Conservation (phyloP, 2,797 vertebrate genomes). For the Taenioides sp. region DNA sequence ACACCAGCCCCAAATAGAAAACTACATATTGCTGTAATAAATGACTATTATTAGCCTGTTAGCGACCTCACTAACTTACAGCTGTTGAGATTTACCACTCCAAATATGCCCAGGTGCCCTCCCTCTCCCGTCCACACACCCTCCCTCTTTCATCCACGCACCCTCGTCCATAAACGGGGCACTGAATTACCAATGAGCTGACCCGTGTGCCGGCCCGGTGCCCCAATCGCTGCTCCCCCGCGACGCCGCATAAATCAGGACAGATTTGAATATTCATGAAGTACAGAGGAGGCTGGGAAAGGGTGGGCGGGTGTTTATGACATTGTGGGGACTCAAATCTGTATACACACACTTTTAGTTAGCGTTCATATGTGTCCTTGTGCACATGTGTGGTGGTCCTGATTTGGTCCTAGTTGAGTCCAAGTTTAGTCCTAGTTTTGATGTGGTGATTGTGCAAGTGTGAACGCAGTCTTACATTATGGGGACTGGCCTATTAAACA, state of each 20-base stretch:
- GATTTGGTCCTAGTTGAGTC: no score
- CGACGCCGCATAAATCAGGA: constrained; percentile 75
- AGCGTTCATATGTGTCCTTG: no score
- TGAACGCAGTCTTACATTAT: no score
- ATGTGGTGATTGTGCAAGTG: no score
- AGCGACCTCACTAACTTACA: constrained; percentile 46
- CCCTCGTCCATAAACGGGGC: constrained; percentile 68
- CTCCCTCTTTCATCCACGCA: constrained; percentile 46
- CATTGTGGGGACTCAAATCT: not conserved
- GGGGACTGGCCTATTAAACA: no score
- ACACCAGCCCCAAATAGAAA: not conserved
- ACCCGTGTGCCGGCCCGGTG: constrained; percentile 75
- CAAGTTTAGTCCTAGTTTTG: no score
- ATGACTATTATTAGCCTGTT: constrained; percentile 66
- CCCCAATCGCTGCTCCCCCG: constrained; percentile 67
- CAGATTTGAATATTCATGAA: constrained; percentile 82
- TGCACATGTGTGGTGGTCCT: no score
- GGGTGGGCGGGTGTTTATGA: constrained; percentile 44
- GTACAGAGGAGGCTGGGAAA: constrained; percentile 69
- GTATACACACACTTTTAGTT: no score
- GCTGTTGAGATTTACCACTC: constrained; percentile 44
- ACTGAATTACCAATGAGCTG: constrained; percentile 81
- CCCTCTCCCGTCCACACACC: constrained; percentile 40
- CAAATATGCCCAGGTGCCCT: constrained; percentile 42
- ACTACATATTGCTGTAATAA: not conserved